Percentiles rank a stretch among this genome's conserved stretches.
phyloP scores from a whole-genome alignment of 2,888 invertebrate species.

The Tetropium fuscum region DNA sequence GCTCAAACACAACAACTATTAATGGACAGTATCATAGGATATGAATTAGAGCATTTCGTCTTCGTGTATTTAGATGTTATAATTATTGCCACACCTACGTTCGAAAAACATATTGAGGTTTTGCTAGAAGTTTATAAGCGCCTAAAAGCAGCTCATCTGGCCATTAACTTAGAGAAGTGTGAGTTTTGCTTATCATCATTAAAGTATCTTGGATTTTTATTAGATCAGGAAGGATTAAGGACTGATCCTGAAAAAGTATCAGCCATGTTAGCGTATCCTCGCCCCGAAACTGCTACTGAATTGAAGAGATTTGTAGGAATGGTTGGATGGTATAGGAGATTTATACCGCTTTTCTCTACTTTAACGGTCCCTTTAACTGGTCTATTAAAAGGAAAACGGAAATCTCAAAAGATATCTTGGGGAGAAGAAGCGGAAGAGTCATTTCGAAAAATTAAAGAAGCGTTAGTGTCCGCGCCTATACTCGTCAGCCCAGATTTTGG shows the following conservation, averaged over 20 bases:
- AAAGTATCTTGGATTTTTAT: conserved; percentile 48
- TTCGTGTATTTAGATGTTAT: conserved; percentile 27
- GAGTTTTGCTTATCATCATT: conserved; percentile 40
- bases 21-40: conserved; percentile 39
- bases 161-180: conserved; percentile 47
- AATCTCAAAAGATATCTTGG: not conserved
- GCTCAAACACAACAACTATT: conserved; percentile 32
- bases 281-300: conserved; percentile 43
- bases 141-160: conserved; percentile 40
- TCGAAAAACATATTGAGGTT: conserved; percentile 42
- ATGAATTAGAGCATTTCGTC: conserved; percentile 14
- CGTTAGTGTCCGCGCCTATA: not conserved
- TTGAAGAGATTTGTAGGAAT: conserved; percentile 48
- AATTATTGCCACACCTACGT: conserved; percentile 36
- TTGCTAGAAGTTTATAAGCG: conserved; percentile 36
- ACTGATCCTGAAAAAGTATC: conserved; percentile 50
- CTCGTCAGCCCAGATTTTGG: not conserved
- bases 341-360: conserved; percentile 45
- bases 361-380: not conserved
- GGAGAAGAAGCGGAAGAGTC: not conserved
- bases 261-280: conserved; percentile 47
- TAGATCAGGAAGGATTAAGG: conserved; percentile 42
- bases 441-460: not conserved
- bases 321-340: conserved; percentile 36
- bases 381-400: conserved; percentile 23